phyloP scores from a whole-genome alignment of 2,113 vertebrate species.

The Pelmatolapia mariae region DNA sequence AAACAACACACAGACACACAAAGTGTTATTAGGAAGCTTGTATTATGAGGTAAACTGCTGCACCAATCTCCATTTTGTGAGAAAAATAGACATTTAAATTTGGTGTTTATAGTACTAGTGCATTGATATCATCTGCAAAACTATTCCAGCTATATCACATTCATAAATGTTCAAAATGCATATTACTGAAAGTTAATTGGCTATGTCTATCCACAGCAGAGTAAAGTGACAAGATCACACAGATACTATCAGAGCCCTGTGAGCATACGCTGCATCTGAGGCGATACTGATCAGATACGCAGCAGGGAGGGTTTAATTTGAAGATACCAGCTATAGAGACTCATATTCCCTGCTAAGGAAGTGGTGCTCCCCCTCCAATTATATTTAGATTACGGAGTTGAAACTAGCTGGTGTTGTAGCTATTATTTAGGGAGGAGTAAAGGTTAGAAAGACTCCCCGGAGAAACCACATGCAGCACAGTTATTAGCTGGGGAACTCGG shows the following conservation, averaged over 20 bases:
- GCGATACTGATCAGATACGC: slow-evolving; percentile 21
- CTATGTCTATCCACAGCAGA: not conserved
- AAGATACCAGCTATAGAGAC: slow-evolving; percentile 22
- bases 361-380: slow-evolving; percentile 52
- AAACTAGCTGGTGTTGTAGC: slow-evolving; percentile 17
- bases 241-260: not conserved
- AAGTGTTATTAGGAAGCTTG: not conserved
- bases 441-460: slow-evolving; percentile 49
- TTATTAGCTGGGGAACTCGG: slow-evolving; percentile 48
- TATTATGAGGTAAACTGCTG: not conserved
- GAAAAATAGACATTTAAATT: not conserved
- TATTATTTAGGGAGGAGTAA: slow-evolving; percentile 57
- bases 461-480: slow-evolving; percentile 21
- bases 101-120: not conserved
- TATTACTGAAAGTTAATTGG: not conserved
- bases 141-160: not conserved
- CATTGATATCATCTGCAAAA: not conserved
- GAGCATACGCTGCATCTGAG: not conserved
- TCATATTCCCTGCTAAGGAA: slow-evolving; percentile 39
- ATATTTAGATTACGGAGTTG: slow-evolving; percentile 57
- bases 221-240: not conserved
- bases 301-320: slow-evolving; percentile 45
- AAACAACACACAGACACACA: not conserved
- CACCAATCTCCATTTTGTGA: not conserved
- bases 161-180: not conserved